Conservation (phyloP, 1,140 invertebrate species). For the Ericerus pela region DNA sequence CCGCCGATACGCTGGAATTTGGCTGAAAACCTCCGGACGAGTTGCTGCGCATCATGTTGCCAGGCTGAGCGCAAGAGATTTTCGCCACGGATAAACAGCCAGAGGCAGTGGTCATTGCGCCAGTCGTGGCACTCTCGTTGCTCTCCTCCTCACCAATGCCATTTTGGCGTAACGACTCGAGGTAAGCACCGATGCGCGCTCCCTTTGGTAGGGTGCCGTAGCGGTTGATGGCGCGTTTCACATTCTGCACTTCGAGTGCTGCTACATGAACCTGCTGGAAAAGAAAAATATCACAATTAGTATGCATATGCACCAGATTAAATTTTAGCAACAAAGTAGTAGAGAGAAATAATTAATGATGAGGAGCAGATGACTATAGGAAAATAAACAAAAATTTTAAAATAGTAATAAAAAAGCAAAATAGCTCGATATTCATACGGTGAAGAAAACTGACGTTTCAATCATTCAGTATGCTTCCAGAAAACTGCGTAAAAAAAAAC, state of each 20-base stretch:
- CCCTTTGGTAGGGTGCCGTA: conserved; percentile 93
- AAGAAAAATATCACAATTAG: too few relatives aligned
- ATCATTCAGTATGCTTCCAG: too few relatives aligned
- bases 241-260: conserved; percentile 89
- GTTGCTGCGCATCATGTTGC: conserved; percentile 69
- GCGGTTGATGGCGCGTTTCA: conserved; percentile 87
- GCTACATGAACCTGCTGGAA: conserved; percentile 41
- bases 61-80: conserved; percentile 34
- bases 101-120: not conserved
- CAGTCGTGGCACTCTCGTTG: not conserved
- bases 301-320: too few relatives aligned
- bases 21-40: conserved; percentile 53
- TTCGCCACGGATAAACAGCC: not conserved
- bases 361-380: too few relatives aligned
- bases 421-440: too few relatives aligned
- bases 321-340: too few relatives aligned
- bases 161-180: conserved; percentile 75
- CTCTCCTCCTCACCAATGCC: conserved; percentile 33
- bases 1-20: conserved; percentile 33
- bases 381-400: too few relatives aligned
- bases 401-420: too few relatives aligned
- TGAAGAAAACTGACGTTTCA: too few relatives aligned
- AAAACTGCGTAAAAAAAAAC: too few relatives aligned
- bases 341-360: too few relatives aligned
- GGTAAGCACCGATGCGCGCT: conserved; percentile 83